Conservation (phyloP, 2,888 invertebrate genomes). For the Hirtodrosophila trivittata region DNA sequence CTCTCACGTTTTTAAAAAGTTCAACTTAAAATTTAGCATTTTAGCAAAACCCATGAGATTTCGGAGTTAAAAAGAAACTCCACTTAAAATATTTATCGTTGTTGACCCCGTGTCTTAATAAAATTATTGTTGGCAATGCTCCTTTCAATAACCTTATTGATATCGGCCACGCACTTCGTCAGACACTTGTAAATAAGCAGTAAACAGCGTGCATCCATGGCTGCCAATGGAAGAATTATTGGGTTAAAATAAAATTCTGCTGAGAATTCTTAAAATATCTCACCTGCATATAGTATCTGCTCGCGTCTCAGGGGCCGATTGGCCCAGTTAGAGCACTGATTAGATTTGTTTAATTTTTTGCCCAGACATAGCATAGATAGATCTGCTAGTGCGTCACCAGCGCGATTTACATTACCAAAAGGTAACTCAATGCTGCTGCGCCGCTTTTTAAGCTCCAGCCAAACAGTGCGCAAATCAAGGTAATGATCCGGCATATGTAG, state of each 20-base stretch:
- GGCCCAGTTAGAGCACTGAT: conserved; percentile 97
- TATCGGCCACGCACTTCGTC: conserved; percentile 79
- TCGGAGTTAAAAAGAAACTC: no score
- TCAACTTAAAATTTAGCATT: no score
- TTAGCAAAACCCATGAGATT: no score
- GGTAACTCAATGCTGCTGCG: conserved; percentile 85
- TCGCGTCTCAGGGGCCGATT: conserved; percentile 90
- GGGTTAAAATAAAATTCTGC: no score
- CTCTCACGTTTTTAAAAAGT: no score
- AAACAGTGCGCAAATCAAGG: conserved; percentile 86
- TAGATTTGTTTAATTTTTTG: conserved; percentile 91
- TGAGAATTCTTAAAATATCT: no score
- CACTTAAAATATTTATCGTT: conserved; percentile 38
- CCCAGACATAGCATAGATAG: conserved; percentile 91
- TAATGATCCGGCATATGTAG: conserved; percentile 83
- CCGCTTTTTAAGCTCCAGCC: conserved; percentile 85
- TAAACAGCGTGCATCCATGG: conserved; percentile 94
- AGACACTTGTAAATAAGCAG: conserved; percentile 92
- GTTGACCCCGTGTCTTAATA: conserved; percentile 43
- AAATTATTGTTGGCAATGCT: conserved; percentile 67
- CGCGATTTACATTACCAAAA: conserved; percentile 82
- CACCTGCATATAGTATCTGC: conserved; percentile 91
- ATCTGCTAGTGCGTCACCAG: conserved; percentile 88
- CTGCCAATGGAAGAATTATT: conserved; percentile 85
- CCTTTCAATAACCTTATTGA: conserved; percentile 75